phyloP scores from a whole-genome alignment of 37 sponge, comb jelly and placozoan genomes.

The Halichondria panicea region DNA sequence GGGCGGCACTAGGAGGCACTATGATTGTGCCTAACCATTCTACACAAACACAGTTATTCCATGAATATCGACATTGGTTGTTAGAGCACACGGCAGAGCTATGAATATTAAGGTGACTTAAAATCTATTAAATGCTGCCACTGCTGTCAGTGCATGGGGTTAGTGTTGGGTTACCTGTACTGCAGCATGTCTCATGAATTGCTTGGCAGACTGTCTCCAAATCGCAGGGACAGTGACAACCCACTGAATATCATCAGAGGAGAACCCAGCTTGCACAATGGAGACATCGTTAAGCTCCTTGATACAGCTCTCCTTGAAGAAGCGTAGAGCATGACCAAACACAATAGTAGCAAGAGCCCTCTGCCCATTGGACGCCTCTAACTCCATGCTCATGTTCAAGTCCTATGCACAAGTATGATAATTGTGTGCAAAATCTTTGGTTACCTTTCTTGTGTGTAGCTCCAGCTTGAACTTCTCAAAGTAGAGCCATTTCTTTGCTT shows the following conservation, averaged over 20 bases:
- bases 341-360: conserved; percentile 41
- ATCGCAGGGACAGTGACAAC: conserved; percentile 86
- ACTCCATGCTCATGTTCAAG: conserved; percentile 49
- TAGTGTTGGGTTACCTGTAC: conserved; percentile 61
- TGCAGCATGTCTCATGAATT: conserved; percentile 79
- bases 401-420: conserved; percentile 19
- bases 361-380: conserved; percentile 60
- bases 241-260: conserved; percentile 63
- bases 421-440: neutral
- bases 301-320: conserved; percentile 55
- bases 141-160: too few species aligned
- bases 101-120: too few species aligned
- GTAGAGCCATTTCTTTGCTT: conserved; percentile 49
- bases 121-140: too few species aligned
- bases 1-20: too few species aligned
- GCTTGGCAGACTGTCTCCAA: conserved; percentile 81
- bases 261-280: conserved; percentile 1
- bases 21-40: too few species aligned
- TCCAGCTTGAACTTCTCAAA: conserved; percentile 86
- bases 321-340: conserved; percentile 68
- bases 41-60: too few species aligned
- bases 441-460: conserved; percentile 71
- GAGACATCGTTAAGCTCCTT: conserved; percentile 49
- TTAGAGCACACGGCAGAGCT: too few species aligned
- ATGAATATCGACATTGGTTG: too few species aligned